Evolutionary conservation across 2,888 invertebrate species (phyloP), one percentile per base, ranked within the genome.

Genomic region (Branchellion lobata): DNA sequence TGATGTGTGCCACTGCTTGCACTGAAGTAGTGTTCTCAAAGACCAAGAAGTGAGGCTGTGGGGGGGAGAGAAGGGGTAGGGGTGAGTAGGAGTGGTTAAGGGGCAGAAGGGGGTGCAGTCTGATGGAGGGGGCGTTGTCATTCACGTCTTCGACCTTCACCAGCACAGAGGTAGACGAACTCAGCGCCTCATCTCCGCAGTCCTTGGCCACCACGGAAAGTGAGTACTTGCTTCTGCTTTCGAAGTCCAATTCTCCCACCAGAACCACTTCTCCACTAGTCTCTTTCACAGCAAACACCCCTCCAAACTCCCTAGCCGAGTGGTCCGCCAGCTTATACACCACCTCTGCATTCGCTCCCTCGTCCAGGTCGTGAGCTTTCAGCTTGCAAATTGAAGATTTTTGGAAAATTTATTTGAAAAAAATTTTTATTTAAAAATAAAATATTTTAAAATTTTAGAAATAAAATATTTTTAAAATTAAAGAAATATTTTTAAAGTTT

Each of bases 111-210:
- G 83, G 81, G 65, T 82, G 82, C 11, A 83, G 80, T n/a, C 53
- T 82, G 77, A 83, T 83, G 27, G 53, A 21, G 5, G 83, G 83
- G 0, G 82, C 78, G 74, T 83, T 81, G 80, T 83, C 83, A 68
- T 83, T 83, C 53, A 82, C 79, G 40, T 83, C 83, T 27, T 76
- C 51, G 18, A 83, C 82, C 5, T 69, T 65, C n/a, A 83, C 57
- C 2, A 80, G 69, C 14, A 83, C 81, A 3, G 81, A 79, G 65
- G 81, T 80, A 73, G 81, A 81, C 1, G 81, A 71, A 8, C 81
- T 81, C n/a, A 82, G 31, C 1, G 83, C 71, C 61, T 82, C 83
- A 11, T 81, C 81, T 2, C 83, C 82, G 34, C 74, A 78, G 75
- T 83, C 83, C 3, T 40, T 31, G n/a, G 83, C 83, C n/a, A 80